Evolutionary conservation across 2,797 vertebrate species (phyloP).

Genomic region (Harpagifer antarcticus): DNA sequence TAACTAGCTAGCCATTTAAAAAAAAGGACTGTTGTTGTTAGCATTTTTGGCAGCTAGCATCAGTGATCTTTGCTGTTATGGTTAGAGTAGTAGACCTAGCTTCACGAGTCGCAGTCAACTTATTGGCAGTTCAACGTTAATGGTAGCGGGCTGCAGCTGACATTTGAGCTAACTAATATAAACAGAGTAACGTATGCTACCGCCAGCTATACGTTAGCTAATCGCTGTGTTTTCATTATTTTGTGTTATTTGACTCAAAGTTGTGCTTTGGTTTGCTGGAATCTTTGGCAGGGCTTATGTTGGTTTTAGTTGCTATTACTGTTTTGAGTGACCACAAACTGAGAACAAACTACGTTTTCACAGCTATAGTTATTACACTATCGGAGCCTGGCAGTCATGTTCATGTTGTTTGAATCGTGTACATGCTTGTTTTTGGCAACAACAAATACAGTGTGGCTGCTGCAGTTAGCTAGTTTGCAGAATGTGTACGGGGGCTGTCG

Average conservation of each 20-base stretch:
- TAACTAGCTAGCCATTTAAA: slow-evolving; percentile 66
- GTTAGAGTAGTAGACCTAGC: slow-evolving; percentile 22
- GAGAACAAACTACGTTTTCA: slow-evolving; percentile 23
- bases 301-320: slow-evolving; percentile 37
- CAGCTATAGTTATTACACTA: slow-evolving; percentile 10
- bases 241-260: not conserved
- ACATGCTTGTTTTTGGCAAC: not conserved
- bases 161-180: slow-evolving; percentile 30
- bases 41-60: slow-evolving; percentile 27
- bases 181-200: slow-evolving; percentile 35
- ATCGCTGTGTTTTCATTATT: not conserved
- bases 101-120: slow-evolving; percentile 54
- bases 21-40: slow-evolving; percentile 70
- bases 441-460: slow-evolving; percentile 10
- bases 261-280: slow-evolving; percentile 14
- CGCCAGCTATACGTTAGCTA: not conserved
- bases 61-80: slow-evolving; percentile 23
- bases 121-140: slow-evolving; percentile 41
- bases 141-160: slow-evolving; percentile 49
- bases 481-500: slow-evolving; percentile 49
- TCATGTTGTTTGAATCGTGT: not conserved
- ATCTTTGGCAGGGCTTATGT: slow-evolving; percentile 7
- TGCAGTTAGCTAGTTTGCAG: slow-evolving; percentile 46
- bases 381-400: slow-evolving; percentile 11
- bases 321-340: slow-evolving; percentile 41